Evolutionary conservation across 2,113 vertebrate species (phyloP), one percentile per base, ranked within the genome.

Genomic region (Ceyx margarethae): DNA sequence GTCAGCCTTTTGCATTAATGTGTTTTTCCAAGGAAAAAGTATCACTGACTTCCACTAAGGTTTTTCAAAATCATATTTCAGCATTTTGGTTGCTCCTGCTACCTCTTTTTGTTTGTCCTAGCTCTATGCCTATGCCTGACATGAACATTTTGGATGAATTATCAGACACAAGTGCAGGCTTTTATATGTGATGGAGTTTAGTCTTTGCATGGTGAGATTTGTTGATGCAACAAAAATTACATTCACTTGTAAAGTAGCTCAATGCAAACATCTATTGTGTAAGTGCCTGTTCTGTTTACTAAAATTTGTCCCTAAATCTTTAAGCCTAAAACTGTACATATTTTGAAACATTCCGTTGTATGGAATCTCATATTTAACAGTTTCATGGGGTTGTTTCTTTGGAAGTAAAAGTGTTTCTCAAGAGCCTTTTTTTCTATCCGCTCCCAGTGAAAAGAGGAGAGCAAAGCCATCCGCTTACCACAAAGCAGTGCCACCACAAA

Each of bases 401-500:
- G 97, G 97, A 97, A 98, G 96, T 97, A 98, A 98, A 97, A 98
- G 97, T 97, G 98, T 98, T 98, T 98, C 97, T 98, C 97, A 97
- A 97, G 97, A 96, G 96, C 95, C 97, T 97, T 98, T 98, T 97
- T 96, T 93, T 97, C 97, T 96, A 75, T 93, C 93, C 48, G 71
- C 96, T 97, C 96, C 94, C 78, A 94, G 94, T 98, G 97, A 98
- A 98, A 98, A 98, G 97, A 97, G 97, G 97, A 96, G 87, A 97
- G 96, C 97, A 96, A 96, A 98, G 97, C 98, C 97, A 97, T 97
- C 97, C 96, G 98, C 98, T 97, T 97, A 98, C 97, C 98, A 98
- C 98, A 98, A 98, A 98, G 98, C 98, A 97, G 91, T 88, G 94
- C 97, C 96, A 96, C 98, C 97, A 98, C 98, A 98, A 98, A 98